Conservation (phyloP, 2,797 vertebrate species). For the Mycteria americana region DNA sequence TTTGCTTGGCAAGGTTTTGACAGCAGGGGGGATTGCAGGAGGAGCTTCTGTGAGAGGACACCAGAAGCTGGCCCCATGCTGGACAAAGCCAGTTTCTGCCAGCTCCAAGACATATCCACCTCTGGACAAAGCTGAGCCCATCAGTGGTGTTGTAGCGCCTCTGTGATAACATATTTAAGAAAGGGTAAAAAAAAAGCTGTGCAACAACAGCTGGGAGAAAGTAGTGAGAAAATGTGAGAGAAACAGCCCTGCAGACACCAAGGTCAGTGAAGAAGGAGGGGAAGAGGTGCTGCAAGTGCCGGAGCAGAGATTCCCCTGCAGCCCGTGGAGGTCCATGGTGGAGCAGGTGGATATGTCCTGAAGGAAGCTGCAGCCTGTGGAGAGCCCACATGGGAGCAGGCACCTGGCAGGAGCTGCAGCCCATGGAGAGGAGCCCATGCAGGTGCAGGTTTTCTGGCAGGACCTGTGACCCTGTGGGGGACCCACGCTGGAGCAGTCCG, state of each 20-base stretch:
- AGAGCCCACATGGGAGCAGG: accelerated
- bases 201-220: not conserved
- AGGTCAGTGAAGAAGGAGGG: not conserved
- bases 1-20: not conserved
- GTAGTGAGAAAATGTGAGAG: not conserved
- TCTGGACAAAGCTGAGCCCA: not conserved
- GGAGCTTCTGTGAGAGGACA: not conserved
- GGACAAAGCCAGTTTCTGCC: not conserved
- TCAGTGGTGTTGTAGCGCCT: not conserved
- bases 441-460: not conserved
- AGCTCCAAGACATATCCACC: accelerated
- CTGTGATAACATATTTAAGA: not conserved
- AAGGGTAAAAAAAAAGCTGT: not conserved
- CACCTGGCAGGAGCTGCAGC: accelerated
- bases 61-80: not conserved
- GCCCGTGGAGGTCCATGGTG: accelerated
- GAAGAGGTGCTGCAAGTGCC: not conserved
- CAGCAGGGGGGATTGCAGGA: not conserved
- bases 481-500: accelerated
- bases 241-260: not conserved
- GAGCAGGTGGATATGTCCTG: not conserved
- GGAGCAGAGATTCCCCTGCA: not conserved
- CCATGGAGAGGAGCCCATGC: no score
- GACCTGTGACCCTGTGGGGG: not conserved
- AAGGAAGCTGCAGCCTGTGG: not conserved